Evolutionary conservation across 2,113 vertebrate species (phyloP), one percentile per base, ranked within the genome.

Genomic region (Uria aalge): DNA sequence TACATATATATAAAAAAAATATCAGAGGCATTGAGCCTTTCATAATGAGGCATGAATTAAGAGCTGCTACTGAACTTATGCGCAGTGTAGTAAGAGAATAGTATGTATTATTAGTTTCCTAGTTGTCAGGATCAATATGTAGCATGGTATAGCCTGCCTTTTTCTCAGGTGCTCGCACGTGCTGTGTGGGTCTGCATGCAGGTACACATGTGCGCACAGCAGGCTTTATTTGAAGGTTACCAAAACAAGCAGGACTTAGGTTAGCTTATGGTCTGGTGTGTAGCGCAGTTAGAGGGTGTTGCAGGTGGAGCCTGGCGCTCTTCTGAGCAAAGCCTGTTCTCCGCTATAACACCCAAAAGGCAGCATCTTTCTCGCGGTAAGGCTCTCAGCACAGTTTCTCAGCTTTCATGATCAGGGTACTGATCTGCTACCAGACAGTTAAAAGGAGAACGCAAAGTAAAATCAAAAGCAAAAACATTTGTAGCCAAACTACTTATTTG

Each of bases 121-220:
- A 30, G 43, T 22, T 92, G 56, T 38, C 18, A 19, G 57, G 56
- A n/a, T 64, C 24, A 32, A 32, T 32, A 36, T 1, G 2, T 45
- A 55, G 53, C 30, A 12, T 23, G 41, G 30, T 41, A 38, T 36
- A 38, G n/a, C 27, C 32, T 76, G 56, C 23, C 32, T 75, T 82
- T 68, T 56, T 32, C 55, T 57, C 27, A 34, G 43, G 57, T 45
- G 38, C 52, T 52, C 43, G 30, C 27, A n/a, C 1, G 0, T 18
- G 20, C 29, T 85, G 15, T 30, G 48, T 21, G 45, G 63, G 34
- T n/a, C 40, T 55, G n/a, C 3, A 2, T 32, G 60, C 27, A n/a
- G 74, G 22, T 45, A 15, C 1, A 1, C 38, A 22, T 1, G 1
- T 21, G 34, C 0, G 2, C 38, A 15, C 6, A 18, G 24, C 38